Conservation (phyloP, 2,113 vertebrate species). For the Anser cygnoides region DNA sequence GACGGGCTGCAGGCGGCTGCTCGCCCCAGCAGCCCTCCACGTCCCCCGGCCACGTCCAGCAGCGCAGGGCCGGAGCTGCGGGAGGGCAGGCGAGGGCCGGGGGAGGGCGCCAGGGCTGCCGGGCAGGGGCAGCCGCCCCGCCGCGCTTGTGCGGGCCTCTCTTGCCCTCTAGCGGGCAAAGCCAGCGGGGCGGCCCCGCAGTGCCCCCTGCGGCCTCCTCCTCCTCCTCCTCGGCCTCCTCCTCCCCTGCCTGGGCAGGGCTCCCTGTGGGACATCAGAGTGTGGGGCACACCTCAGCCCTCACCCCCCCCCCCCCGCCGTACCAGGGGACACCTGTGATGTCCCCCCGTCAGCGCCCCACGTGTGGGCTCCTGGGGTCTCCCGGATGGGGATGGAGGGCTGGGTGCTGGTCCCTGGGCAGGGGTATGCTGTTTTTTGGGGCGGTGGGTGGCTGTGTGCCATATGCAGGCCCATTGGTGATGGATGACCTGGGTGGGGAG, state of each 20-base stretch:
- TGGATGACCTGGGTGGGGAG: background rate
- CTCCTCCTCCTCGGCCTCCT: background rate
- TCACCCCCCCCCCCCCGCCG: background rate
- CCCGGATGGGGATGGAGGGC: background rate
- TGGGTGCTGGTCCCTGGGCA: background rate
- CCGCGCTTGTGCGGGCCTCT: conserved; percentile 36
- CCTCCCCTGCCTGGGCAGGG: background rate
- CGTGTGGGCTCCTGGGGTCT: background rate
- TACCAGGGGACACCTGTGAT: too few species aligned
- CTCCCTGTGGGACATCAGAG: background rate
- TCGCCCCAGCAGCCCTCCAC: too few species aligned
- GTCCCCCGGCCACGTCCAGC: too few species aligned
- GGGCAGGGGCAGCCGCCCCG: background rate
- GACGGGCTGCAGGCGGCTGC: too few species aligned
- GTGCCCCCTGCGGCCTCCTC: background rate
- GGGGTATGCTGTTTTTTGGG: background rate
- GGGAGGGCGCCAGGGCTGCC: background rate
- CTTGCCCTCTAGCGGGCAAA: conserved; percentile 64
- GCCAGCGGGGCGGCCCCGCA: conserved; percentile 33
- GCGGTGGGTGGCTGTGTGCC: background rate
- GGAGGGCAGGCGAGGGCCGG: too few species aligned
- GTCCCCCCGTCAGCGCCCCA: background rate
- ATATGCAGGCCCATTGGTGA: background rate
- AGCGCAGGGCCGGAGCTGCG: too few species aligned
- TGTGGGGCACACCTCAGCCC: background rate